Base-by-base conservation (phyloP, 2,888 invertebrate species). In the Spialia ferax region DNA sequence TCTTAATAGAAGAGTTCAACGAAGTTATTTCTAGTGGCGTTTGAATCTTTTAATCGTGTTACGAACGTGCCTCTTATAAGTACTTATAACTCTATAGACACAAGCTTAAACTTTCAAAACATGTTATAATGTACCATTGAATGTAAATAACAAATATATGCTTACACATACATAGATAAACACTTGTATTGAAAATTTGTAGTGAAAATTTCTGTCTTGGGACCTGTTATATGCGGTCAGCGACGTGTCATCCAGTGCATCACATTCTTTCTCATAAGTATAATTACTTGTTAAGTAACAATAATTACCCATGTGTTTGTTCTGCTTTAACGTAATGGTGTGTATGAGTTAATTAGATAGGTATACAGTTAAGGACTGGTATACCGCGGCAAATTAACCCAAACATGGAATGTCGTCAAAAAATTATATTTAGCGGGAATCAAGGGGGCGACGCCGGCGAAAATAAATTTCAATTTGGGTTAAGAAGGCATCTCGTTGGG, bases 361-460 rank as follows among this genome's bases (percentile, higher is more conserved):
- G n/a, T 15, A 54, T 7, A 10, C 10, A 32, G 8, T 8, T 57
- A 54, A 13, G 10, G 2, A 6, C 52, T 45, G 18, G 10, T 13
- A 60, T 48, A 71, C 81, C 80, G 77, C 72, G 69, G 72, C 78
- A 86, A 85, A 85, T 85, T 85, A 88, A 86, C 84, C 83, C 83
- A 80, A 82, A 81, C 79, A 81, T 81, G 83, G 87, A 88, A 91
- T 90, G 88, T 86, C 85, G 88, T 91, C 86, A 85, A 76, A 85
- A 50, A 89, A 91, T 89, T 87, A 87, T 87, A 87, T 88, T 89
- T 84, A 84, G 84, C 86, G 89, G 87, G 91, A 91, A 89, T 91
- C 89, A 91, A 89, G 85, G 85, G 85, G 79, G 79, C 81, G 84
- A 79, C 85, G 84, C 81, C 83, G 85, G 83, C 81, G 83, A 82